Base-by-base conservation (phyloP, 2,888 invertebrate species). In the Agrochola macilenta region DNA sequence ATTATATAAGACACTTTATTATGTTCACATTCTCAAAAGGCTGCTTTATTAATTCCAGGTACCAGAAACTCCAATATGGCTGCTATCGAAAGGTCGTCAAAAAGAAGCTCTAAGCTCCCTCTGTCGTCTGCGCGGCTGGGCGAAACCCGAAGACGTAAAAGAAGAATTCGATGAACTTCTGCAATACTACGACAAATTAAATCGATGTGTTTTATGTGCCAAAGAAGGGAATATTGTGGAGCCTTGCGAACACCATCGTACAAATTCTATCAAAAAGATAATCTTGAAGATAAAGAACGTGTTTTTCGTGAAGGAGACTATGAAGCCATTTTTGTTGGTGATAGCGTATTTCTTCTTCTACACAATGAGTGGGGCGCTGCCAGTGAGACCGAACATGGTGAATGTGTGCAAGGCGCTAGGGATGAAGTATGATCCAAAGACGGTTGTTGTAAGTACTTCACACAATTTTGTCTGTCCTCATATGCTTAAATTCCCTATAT, bases 31-130 rank as follows among this genome's bases (percentile, higher is more conserved):
- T 57, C 14, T 46, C 17, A 60, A 60, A 63, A 11, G 0, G 0
- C 14, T 14, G 5, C 9, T 65, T 23, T 20, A n/a, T n/a, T 0
- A 5, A 74, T 87, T 85, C 89, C 91, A 97, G 97, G 96, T 97
- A 4, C 97, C 97, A 0, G 97, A 97, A 92, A 97, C 97, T 11
- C 97, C 97, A 58, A 94, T 97, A 88, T 97, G 97, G 97, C 91
- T 97, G n/a, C 85, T 97, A 77, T 97, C 97, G 0, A 97, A 97
- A 84, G 97, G 97, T 12, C 94, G 97, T 1, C 94, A 95, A 84
- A 96, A 97, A 88, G 97, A 97, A 17, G 97, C 97, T 0, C 86
- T 96, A 17, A 92, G 90, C 52, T 96, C 97, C 0, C 92, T 97
- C n/a, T 97, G 97, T 82, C 96, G 97, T 84, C 93, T 97, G 1